Percentiles rank a stretch among this genome's conserved stretches.
phyloP scores from a whole-genome alignment of 2,113 vertebrate genomes.

The Sylvia atricapilla region DNA sequence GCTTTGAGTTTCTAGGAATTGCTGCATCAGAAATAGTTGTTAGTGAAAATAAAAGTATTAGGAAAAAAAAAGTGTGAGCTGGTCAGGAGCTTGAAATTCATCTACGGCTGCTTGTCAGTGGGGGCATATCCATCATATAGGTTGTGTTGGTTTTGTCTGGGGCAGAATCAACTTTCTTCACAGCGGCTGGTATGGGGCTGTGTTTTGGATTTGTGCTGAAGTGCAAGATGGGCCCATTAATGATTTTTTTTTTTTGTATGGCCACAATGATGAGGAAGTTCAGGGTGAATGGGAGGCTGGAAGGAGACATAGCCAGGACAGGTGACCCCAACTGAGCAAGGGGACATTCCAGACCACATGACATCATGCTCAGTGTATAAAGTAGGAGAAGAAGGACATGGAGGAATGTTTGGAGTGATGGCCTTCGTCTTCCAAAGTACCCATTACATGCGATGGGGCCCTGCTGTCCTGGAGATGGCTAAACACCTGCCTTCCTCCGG shows the following conservation, averaged over 20 bases:
- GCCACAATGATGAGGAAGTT: background rate
- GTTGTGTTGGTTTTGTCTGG: background rate
- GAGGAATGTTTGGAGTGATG: background rate
- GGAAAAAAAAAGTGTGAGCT: accelerated
- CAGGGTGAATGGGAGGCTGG: background rate
- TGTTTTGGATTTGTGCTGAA: background rate
- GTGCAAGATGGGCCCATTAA: no score
- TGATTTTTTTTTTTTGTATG: accelerated
- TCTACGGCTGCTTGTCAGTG: accelerated
- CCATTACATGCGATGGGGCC: background rate
- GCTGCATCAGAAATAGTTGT: background rate
- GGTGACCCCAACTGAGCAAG: background rate
- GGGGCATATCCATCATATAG: background rate
- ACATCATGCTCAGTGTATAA: background rate
- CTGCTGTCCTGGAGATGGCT: background rate
- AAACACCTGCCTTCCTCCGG: no score
- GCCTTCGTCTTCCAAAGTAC: background rate
- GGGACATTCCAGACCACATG: background rate
- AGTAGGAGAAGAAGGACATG: background rate
- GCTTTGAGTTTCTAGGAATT: background rate
- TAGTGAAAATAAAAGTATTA: background rate
- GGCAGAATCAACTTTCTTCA: background rate
- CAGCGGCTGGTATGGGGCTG: background rate
- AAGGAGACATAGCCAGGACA: background rate
- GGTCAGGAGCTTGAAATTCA: background rate